Evolutionary conservation across 2,113 vertebrate species (phyloP).

Genomic region (Hyperoodon ampullatus): DNA sequence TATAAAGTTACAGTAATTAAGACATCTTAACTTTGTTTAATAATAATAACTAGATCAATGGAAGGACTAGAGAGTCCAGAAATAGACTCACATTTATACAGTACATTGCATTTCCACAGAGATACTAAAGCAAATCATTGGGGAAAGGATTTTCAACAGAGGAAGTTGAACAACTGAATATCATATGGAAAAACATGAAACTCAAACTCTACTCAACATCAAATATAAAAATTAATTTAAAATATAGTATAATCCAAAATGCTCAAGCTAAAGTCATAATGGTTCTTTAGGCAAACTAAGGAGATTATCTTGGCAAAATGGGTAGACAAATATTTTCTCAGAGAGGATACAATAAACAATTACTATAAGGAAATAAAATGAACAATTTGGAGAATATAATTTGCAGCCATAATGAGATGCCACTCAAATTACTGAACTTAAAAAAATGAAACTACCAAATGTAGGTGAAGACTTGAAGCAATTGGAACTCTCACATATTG

Average conservation of each 20-base stretch:
- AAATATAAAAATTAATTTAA: conserved; percentile 46
- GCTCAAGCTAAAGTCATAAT: neutral
- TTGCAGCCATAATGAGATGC: neutral
- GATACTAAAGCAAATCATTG: conserved; percentile 5
- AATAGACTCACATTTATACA: neutral
- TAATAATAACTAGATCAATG: neutral
- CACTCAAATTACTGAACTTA: conserved; percentile 6
- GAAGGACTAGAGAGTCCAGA: neutral
- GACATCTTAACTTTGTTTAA: conserved; percentile 36
- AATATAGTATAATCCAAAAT: neutral
- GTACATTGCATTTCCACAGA: conserved; percentile 37
- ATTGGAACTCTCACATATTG: neutral
- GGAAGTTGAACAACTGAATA: conserved; percentile 48
- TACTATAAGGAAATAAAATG: neutral
- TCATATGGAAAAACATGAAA: conserved; percentile 46
- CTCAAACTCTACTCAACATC: conserved; percentile 24
- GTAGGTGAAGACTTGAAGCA: conserved; percentile 39
- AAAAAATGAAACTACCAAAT: conserved; percentile 55
- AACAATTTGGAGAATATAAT: neutral
- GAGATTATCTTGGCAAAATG: neutral
- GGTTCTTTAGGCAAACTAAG: conserved; percentile 25
- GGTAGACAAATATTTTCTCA: conserved; percentile 11
- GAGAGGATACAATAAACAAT: neutral
- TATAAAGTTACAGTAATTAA: neutral
- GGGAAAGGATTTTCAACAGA: neutral